Base-by-base conservation (phyloP, 1,140 invertebrate species). In the Sycobia sp. region DNA sequence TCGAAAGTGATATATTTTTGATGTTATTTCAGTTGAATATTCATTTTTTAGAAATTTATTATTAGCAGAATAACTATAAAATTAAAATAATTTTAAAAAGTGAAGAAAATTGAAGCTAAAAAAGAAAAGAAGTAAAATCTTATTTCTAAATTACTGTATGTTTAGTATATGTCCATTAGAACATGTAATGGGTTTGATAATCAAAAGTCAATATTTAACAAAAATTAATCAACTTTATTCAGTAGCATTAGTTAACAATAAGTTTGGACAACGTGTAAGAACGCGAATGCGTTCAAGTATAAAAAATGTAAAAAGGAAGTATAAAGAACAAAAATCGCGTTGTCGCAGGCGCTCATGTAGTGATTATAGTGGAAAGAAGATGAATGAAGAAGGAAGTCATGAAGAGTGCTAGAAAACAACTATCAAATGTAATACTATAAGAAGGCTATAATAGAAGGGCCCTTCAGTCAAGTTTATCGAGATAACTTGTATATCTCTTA, bases 391-490 rank as follows among this genome's bases (percentile, higher is more conserved):
- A 56, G 14, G 29, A 43, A 58, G 11, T 54, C 16, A 20, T 11
- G n/a, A 44, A 53, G 10, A 29, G 27, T 51, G 29, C 8, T 25
- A 10, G 32, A 62, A 44, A 53, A 14, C 20, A 23, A 43, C 67
- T 76, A 80, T 77, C 73, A 60, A 20, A 38, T 57, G 14, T 9
- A 16, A 41, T 13, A 41, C 4, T 14, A 14, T 4, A 14, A 5
- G 14, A 60, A 47, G 32, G 36, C 23, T 25, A 54, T 29, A 27
- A 41, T 29, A 70, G 54, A 68, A 67, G 66, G 66, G 68, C 68
- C 65, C 57, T 65, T 74, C 72, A 72, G 72, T 73, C 72, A 65
- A 68, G 57, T 70, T 38, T 27, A 16, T 1, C 39, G 39, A 49
- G 23, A 25, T 67, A 47, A 18, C 32, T 47, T 70, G 69, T 27